phyloP scores from a whole-genome alignment of 2,888 invertebrate genomes.

The Nematopogon swammerdamellus region DNA sequence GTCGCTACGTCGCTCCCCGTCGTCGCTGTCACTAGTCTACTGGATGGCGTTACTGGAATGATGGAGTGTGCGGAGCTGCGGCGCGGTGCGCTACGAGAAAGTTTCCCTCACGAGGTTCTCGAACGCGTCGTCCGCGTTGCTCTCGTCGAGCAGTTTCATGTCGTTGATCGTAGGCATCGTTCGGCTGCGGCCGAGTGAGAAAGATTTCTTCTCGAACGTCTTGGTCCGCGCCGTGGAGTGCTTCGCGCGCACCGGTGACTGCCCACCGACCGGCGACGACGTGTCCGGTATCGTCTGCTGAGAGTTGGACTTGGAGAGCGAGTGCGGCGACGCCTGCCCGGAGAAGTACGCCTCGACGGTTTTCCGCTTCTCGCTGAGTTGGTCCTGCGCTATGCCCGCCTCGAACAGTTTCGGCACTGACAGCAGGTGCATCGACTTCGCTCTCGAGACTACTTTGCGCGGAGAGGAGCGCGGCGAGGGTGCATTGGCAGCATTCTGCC shows the following conservation, averaged over 20 bases:
- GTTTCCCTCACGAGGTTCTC: constrained; percentile 73
- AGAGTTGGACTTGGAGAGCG: constrained; percentile 18
- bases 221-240: constrained; percentile 5
- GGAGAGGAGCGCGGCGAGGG: constrained; percentile 34
- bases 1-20: constrained; percentile 28
- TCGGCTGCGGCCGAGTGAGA: constrained; percentile 66
- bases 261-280: neutral
- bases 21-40: constrained; percentile 32
- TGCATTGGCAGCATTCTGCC: constrained; percentile 25
- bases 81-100: constrained; percentile 39
- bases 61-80: constrained; percentile 38
- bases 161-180: constrained; percentile 74
- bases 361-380: constrained; percentile 65
- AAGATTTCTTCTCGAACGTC: constrained; percentile 22
- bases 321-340: constrained; percentile 38
- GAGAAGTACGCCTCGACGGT: constrained; percentile 73
- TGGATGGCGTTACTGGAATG: neutral
- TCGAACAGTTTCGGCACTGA: constrained; percentile 78
- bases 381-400: constrained; percentile 68
- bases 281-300: constrained; percentile 20
- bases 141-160: constrained; percentile 67
- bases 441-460: constrained; percentile 45
- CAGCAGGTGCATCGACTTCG: constrained; percentile 73
- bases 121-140: constrained; percentile 84
- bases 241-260: constrained; percentile 5